phyloP scores from a whole-genome alignment of 2,113 vertebrate genomes.

The Lonchura striata region DNA sequence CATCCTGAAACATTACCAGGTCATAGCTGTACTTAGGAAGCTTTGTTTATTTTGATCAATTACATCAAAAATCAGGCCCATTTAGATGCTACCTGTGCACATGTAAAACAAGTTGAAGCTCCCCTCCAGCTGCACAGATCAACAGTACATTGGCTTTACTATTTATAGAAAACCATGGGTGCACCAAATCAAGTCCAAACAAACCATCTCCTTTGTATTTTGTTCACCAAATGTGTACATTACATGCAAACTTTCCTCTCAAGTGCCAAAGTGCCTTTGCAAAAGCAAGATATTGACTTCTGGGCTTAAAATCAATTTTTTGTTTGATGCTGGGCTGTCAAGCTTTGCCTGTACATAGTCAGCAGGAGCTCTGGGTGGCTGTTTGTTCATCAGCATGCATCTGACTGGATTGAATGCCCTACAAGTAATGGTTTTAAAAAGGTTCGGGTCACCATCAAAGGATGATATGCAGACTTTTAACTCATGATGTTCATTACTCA shows the following conservation, averaged over 20 bases:
- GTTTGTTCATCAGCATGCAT: not conserved
- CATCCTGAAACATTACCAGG: not conserved
- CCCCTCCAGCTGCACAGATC: not conserved
- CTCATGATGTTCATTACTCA: not conserved
- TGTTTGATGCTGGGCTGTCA: slow-evolving; percentile 43
- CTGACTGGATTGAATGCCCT: not conserved
- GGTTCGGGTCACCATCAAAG: not conserved
- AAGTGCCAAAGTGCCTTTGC: slow-evolving; percentile 44
- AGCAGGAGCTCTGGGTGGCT: not conserved
- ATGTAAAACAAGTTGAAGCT: not conserved
- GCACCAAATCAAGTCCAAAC: not conserved
- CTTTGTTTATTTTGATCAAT: not conserved
- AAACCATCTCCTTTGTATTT: not conserved
- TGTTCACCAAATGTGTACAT: slow-evolving; percentile 14
- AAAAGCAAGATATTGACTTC: slow-evolving; percentile 64
- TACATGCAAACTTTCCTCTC: slow-evolving; percentile 37
- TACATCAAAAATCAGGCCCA: not conserved
- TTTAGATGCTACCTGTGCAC: not conserved
- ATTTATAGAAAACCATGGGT: not conserved
- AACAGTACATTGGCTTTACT: not conserved
- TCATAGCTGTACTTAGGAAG: not conserved
- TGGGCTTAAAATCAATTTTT: slow-evolving; percentile 47
- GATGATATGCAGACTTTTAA: slow-evolving; percentile 13
- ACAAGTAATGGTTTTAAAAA: slow-evolving; percentile 22
- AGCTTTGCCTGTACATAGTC: not conserved